Conservation (phyloP, 2,797 vertebrate genomes). For the Gorsachius magnificus region DNA sequence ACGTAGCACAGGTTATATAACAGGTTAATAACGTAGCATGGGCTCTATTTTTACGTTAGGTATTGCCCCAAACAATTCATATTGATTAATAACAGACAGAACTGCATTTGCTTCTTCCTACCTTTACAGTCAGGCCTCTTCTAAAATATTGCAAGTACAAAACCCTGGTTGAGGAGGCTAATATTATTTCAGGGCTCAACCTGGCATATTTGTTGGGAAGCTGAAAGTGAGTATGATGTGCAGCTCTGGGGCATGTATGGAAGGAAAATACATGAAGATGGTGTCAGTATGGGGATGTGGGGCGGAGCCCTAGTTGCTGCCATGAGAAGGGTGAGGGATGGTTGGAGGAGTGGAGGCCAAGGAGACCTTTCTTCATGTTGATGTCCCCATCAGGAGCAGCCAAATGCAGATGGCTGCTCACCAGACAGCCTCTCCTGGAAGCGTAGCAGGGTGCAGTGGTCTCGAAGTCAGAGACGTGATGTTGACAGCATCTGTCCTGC, state of each 20-base stretch:
- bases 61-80: background rate
- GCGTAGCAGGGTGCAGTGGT: background rate
- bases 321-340: background rate
- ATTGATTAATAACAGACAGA: background rate
- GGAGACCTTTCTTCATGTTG: background rate
- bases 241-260: rapidly evolving
- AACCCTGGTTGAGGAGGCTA: background rate
- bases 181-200: background rate
- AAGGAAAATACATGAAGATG: background rate
- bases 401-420: background rate
- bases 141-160: background rate
- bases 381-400: background rate
- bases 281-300: background rate
- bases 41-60: background rate
- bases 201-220: background rate
- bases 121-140: background rate
- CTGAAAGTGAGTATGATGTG: background rate
- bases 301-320: background rate
- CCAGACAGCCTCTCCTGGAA: background rate
- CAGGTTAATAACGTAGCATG: no score
- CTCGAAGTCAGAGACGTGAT: background rate
- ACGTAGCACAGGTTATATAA: background rate
- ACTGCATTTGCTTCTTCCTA: background rate
- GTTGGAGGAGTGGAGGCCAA: background rate
- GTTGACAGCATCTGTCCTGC: background rate